Conservation (phyloP, 2,113 vertebrate species). For the Antigone vipio region DNA sequence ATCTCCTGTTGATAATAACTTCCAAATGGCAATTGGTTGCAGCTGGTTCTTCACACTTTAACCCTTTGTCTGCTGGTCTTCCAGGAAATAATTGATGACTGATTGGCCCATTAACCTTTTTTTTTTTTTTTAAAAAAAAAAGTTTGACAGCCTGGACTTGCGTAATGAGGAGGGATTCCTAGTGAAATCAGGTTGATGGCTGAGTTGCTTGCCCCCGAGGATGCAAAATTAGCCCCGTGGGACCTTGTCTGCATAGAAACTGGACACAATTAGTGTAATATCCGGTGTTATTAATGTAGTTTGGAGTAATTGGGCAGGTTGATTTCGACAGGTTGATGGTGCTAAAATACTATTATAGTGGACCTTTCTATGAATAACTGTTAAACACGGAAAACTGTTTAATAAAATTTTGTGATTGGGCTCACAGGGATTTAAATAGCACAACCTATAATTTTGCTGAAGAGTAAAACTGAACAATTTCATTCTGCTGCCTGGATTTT, state of each 20-base stretch:
- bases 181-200: conserved; percentile 67
- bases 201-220: conserved; percentile 68
- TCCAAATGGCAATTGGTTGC: conserved; percentile 70
- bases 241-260: conserved; percentile 81
- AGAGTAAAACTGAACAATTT: not conserved
- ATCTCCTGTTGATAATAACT: conserved; percentile 68
- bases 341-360: conserved; percentile 79
- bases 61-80: conserved; percentile 70
- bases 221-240: conserved; percentile 71
- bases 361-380: conserved; percentile 68
- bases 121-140: conserved; percentile 41
- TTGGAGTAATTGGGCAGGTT: conserved; percentile 80
- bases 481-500: not conserved
- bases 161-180: conserved; percentile 78
- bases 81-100: conserved; percentile 81
- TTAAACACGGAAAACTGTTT: conserved; percentile 68
- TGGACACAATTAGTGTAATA: conserved; percentile 81
- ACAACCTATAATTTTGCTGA: not conserved
- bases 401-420: conserved; percentile 72
- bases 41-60: conserved; percentile 63
- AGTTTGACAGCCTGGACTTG: conserved; percentile 71
- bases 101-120: conserved; percentile 89
- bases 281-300: conserved; percentile 77
- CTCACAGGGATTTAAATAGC: conserved; percentile 61
- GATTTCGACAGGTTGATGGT: conserved; percentile 80